Conservation (phyloP, 2,797 vertebrate genomes). For the Babyrousa celebensis region DNA sequence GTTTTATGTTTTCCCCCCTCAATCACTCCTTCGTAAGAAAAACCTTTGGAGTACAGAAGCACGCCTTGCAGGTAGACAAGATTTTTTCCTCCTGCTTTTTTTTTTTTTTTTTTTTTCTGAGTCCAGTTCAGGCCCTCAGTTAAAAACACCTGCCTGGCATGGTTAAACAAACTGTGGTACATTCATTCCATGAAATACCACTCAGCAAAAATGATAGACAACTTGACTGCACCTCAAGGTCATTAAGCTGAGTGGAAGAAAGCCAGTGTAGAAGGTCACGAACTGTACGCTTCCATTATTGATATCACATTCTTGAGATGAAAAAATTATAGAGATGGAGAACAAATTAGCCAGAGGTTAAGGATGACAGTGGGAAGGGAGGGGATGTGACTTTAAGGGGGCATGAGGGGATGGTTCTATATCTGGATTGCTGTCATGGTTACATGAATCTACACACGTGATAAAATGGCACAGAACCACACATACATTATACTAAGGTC, state of each 20-base stretch:
- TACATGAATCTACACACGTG: neutral
- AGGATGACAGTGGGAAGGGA: neutral
- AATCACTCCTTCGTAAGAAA: neutral
- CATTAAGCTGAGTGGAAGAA: neutral
- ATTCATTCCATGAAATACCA: neutral
- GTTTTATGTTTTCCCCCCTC: neutral
- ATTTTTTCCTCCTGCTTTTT: neutral
- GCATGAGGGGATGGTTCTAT: neutral
- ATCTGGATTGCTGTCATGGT: neutral
- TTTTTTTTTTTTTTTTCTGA: conserved; percentile 39
- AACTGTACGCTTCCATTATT: neutral
- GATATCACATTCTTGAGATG: neutral
- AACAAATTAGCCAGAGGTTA: neutral
- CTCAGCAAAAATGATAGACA: neutral
- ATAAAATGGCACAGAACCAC: neutral
- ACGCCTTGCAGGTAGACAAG: neutral
- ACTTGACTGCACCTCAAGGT: neutral
- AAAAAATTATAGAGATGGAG: neutral
- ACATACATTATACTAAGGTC: neutral
- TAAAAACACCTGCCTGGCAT: neutral
- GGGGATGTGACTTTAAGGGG: neutral
- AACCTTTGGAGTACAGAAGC: neutral
- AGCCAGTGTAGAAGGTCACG: neutral
- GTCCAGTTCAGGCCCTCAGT: neutral
- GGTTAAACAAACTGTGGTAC: neutral